Conservation (phyloP, 1,140 invertebrate genomes). For the Mesaphorura yosii region DNA sequence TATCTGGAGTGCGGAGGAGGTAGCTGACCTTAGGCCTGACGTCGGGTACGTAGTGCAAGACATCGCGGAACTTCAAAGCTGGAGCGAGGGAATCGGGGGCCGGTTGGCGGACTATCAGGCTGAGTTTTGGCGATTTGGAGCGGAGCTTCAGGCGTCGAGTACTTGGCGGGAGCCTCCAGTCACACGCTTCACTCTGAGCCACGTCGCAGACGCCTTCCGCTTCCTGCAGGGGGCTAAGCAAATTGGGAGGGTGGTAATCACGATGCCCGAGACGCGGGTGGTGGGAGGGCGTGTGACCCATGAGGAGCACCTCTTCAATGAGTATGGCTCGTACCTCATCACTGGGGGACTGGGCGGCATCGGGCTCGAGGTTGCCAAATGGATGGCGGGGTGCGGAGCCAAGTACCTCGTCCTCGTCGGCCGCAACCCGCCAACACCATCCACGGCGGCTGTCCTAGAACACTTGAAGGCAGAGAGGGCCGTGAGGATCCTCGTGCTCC, state of each 20-base stretch:
- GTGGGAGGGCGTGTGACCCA: background rate
- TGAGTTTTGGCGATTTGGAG: constrained; percentile 2
- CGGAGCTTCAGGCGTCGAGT: background rate
- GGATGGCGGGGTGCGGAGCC: constrained; percentile 15
- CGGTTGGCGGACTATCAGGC: no score
- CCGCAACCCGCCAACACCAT: constrained; percentile 7
- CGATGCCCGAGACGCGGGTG: background rate
- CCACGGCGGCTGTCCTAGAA: background rate
- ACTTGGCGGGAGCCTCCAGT: no score
- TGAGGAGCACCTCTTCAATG: constrained; percentile 2
- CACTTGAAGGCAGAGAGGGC: background rate
- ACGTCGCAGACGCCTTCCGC: constrained; percentile 6
- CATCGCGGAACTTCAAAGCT: background rate
- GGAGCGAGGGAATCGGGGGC: no score
- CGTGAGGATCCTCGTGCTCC: background rate
- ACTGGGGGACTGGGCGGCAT: constrained; percentile 18
- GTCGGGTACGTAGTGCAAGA: constrained; percentile 10
- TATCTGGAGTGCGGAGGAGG: constrained; percentile 22
- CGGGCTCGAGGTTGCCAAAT: constrained; percentile 17
- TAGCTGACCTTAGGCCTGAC: constrained; percentile 6
- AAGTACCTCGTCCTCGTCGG: constrained; percentile 15
- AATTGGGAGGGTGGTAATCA: constrained; percentile 5
- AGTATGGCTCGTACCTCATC: constrained; percentile 6
- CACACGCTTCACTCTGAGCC: no score
- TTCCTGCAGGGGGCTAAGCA: constrained; percentile 3